Conservation (phyloP, 1,140 invertebrate genomes). For the Aphelenchoides avenae region DNA sequence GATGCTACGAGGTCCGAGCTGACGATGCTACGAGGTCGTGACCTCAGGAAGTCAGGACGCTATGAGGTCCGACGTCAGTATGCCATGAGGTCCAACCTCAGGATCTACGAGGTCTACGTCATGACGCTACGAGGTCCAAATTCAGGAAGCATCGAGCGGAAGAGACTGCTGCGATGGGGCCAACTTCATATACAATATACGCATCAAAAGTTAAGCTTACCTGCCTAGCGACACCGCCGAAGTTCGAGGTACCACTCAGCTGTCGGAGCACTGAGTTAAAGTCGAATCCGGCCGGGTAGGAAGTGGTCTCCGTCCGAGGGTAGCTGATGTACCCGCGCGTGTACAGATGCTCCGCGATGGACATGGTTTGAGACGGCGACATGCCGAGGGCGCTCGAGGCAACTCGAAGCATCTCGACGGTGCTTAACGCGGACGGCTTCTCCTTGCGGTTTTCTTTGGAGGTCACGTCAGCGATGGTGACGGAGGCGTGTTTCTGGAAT, state of each 20-base stretch:
- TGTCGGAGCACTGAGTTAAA: constrained; percentile 61
- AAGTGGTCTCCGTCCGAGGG: constrained; percentile 90
- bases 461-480: too few relatives aligned
- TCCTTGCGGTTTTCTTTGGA: constrained; percentile 52
- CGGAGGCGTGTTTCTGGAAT: too few relatives aligned
- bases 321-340: constrained; percentile 86
- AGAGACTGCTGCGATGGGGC: too few relatives aligned
- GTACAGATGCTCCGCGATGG: constrained; percentile 65
- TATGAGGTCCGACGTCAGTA: too few relatives aligned
- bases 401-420: constrained; percentile 83
- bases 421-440: constrained; percentile 72
- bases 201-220: constrained; percentile 13
- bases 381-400: constrained; percentile 88
- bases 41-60: too few relatives aligned
- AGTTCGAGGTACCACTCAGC: constrained; percentile 35
- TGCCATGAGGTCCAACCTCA: too few relatives aligned
- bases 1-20: too few relatives aligned
- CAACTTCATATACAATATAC: too few relatives aligned
- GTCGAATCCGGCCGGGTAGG: constrained; percentile 92
- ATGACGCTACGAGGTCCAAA: too few relatives aligned
- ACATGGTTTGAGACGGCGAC: constrained; percentile 61
- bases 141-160: too few relatives aligned
- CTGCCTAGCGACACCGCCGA: constrained; percentile 30
- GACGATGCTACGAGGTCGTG: too few relatives aligned
- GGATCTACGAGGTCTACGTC: too few relatives aligned